A percentile compares a stretch with the other conserved stretches of the same genome.
Evolutionary conservation across 2,797 vertebrate genomes (phyloP).

Genomic region (Esox masquinongy): DNA sequence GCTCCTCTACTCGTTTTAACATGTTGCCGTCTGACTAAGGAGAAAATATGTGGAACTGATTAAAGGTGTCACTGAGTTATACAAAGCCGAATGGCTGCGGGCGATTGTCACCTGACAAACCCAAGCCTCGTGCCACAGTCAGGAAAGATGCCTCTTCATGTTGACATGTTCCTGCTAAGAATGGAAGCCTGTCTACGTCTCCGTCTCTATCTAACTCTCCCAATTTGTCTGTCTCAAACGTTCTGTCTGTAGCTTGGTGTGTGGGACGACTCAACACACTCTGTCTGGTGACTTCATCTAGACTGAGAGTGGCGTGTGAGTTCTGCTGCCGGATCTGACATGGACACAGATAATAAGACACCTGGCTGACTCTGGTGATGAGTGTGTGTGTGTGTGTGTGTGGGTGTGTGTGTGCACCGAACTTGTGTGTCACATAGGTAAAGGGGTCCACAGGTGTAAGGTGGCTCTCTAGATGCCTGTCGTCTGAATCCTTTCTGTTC

Average conservation of each 20-base stretch:
- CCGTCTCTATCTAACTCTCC: too few relatives aligned
- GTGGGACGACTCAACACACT: conserved; percentile 58
- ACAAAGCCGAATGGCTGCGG: conserved; percentile 23
- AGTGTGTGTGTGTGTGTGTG: conserved; percentile 20
- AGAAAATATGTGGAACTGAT: conserved; percentile 31
- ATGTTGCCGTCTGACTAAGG: conserved; percentile 57
- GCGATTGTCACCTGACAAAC: conserved; percentile 39
- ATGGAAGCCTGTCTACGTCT: too few relatives aligned
- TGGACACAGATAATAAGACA: conserved; percentile 62
- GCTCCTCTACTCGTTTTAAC: conserved; percentile 51
- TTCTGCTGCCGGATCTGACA: conserved; percentile 53
- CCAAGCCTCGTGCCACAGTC: not conserved
- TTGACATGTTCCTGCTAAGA: not conserved
- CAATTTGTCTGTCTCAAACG: conserved; percentile 48
- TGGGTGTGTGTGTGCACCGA: not conserved
- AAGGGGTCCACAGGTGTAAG: conserved; percentile 71
- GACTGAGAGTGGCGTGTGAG: conserved; percentile 42
- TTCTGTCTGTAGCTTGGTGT: conserved; percentile 61
- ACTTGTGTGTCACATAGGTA: conserved; percentile 20
- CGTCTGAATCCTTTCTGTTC: conserved; percentile 47
- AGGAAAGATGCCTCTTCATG: conserved; percentile 19
- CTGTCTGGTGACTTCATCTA: conserved; percentile 54
- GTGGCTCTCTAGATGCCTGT: conserved; percentile 70
- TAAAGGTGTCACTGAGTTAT: conserved; percentile 57
- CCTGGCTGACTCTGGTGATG: conserved; percentile 54